A percentile compares a stretch with the other conserved stretches of the same genome.
Evolutionary conservation across 35 echinoderm and acorn worm species (phyloP).

Genomic region (Apostichopus parvimensis): DNA sequence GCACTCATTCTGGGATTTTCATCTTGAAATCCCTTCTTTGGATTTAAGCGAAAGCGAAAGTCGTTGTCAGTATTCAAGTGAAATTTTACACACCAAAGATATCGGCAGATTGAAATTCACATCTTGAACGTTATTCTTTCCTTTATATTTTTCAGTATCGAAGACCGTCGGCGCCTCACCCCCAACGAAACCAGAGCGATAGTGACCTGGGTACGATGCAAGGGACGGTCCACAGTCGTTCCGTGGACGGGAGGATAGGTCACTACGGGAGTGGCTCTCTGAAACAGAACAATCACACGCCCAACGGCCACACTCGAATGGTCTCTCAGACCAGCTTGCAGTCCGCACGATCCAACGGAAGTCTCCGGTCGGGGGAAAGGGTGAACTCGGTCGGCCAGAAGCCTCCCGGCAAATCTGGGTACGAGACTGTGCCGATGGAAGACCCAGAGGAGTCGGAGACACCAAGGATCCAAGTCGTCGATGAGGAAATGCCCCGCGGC

Average conservation of each 20-base stretch:
- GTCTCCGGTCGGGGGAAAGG: background rate
- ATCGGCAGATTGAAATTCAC: too few relatives aligned
- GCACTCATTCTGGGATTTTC: too few relatives aligned
- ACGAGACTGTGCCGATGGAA: constrained; percentile 19
- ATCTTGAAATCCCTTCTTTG: too few relatives aligned
- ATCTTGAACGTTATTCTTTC: background rate
- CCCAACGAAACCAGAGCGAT: constrained; percentile 45
- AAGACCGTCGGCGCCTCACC: constrained; percentile 44
- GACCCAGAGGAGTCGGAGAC: background rate
- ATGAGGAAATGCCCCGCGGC: background rate
- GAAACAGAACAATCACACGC: constrained; percentile 6
- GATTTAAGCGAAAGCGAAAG: too few relatives aligned
- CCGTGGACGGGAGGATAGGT: constrained; percentile 49
- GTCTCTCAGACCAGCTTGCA: constrained; percentile 50
- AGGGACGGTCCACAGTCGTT: constrained; percentile 33
- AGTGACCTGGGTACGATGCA: constrained; percentile 21
- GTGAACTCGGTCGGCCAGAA: constrained; percentile 2
- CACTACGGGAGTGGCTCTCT: constrained; percentile 20
- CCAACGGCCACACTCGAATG: constrained; percentile 44
- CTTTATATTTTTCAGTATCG: constrained; percentile 22
- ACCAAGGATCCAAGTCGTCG: constrained; percentile 10
- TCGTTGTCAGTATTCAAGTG: too few relatives aligned
- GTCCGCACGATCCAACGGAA: constrained; percentile 26
- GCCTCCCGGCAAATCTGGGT: background rate
- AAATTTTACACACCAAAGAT: too few relatives aligned